These are phyloP conservation scores for Semaprochilodus insignis DNA, from an alignment of 2,797 vertebrate species.

Conservation along the genomic window DNA sequence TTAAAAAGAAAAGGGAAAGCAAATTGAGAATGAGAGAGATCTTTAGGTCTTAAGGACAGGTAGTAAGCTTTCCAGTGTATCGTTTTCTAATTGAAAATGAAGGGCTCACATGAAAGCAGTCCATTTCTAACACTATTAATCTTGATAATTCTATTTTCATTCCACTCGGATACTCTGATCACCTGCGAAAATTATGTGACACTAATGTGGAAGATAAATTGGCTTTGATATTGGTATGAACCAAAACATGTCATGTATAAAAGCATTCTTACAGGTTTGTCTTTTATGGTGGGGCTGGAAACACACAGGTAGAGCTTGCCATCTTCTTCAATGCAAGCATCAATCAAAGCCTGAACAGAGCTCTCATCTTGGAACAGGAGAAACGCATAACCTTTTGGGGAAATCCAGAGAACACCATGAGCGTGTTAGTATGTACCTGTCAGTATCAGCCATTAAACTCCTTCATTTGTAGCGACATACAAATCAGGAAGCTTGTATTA, in stretches of 20 bases:
- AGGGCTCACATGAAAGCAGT: not conserved
- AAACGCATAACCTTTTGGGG: slow-evolving; percentile 91
- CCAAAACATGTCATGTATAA: not conserved
- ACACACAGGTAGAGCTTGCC: slow-evolving; percentile 98
- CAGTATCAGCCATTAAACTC: not conserved
- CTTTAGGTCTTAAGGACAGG: too few relatives aligned
- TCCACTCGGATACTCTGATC: not conserved
- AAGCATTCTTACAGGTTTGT: slow-evolving; percentile 91
- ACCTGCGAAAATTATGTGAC: not conserved
- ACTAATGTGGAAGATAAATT: not conserved
- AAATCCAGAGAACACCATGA: not conserved
- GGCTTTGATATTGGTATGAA: not conserved
- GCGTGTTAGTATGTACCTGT: not conserved
- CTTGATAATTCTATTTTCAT: not conserved
- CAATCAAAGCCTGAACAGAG: slow-evolving; percentile 98
- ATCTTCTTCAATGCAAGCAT: slow-evolving; percentile 98
- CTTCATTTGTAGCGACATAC: not conserved
- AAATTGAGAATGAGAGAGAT: not conserved
- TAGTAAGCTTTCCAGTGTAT: not conserved
- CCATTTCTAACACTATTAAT: too few relatives aligned
- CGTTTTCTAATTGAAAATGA: not conserved
- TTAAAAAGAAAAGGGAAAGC: not conserved
- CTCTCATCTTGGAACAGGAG: slow-evolving; percentile 99
- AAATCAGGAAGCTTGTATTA: not conserved
- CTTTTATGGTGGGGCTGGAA: slow-evolving; percentile 99